phyloP scores from a whole-genome alignment of 2,797 vertebrate genomes.

The Urosaurus nigricauda region DNA sequence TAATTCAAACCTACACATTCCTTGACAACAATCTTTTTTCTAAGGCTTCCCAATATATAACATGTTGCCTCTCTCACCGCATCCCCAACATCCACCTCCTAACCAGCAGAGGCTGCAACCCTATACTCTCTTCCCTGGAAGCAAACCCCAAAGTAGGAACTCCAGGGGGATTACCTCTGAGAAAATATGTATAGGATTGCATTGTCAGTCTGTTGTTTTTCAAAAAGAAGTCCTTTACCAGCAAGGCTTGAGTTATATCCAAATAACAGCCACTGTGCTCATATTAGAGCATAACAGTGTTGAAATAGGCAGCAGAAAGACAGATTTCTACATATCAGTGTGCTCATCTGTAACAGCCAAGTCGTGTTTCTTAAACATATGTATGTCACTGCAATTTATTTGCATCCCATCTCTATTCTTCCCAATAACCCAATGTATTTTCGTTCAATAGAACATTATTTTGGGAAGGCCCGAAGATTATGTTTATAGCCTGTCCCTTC shows the following conservation, averaged over 20 bases:
- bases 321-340: conserved; percentile 52
- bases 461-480: conserved; percentile 61
- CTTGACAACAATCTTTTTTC: not conserved
- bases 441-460: conserved; percentile 59
- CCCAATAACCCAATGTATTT: conserved; percentile 47
- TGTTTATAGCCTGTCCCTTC: conserved; percentile 49
- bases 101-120: not conserved
- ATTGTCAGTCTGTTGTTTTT: not conserved
- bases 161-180: not conserved
- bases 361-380: conserved; percentile 64
- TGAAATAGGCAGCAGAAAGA: conserved; percentile 55
- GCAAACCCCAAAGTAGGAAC: not conserved
- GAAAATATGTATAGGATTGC: not conserved
- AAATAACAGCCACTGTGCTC: conserved; percentile 47
- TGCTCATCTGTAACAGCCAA: conserved; percentile 52
- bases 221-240: conserved; percentile 57
- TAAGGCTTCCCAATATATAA: not conserved
- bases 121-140: not conserved
- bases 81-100: not conserved
- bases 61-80: conserved; percentile 44
- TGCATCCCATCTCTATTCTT: conserved; percentile 38
- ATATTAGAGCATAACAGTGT: conserved; percentile 45
- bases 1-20: conserved; percentile 50
- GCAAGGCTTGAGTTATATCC: conserved; percentile 57
- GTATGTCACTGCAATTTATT: conserved; percentile 52